phyloP scores from a whole-genome alignment of 2,888 invertebrate genomes.

The Phania funesta region DNA sequence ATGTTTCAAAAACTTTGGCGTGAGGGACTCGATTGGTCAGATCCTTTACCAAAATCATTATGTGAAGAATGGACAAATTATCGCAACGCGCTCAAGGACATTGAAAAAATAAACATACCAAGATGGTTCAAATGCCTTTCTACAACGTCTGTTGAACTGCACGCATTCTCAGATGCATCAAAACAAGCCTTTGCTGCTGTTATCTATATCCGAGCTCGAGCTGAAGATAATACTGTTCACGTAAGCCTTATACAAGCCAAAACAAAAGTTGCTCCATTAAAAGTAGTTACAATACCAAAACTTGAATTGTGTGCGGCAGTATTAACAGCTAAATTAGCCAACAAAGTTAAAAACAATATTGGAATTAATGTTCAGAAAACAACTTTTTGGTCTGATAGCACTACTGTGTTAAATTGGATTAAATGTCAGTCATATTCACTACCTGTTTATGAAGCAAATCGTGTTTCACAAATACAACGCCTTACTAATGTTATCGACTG shows the following conservation, averaged over 20 bases:
- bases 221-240: too few relatives aligned
- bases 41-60: not conserved
- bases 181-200: not conserved
- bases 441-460: too few relatives aligned
- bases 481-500: not conserved
- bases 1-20: slow-evolving; percentile 41
- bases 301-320: too few relatives aligned
- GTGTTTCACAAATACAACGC: not conserved
- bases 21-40: slow-evolving; percentile 39
- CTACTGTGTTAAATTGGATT: too few relatives aligned
- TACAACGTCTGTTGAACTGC: not conserved
- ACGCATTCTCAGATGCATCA: slow-evolving; percentile 42
- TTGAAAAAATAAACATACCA: too few relatives aligned
- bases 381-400: not conserved
- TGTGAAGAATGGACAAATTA: slow-evolving; percentile 19
- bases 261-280: too few relatives aligned
- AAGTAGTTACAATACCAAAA: too few relatives aligned
- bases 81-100: too few relatives aligned
- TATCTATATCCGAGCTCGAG: slow-evolving; percentile 2
- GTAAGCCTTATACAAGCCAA: too few relatives aligned
- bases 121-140: slow-evolving; percentile 1
- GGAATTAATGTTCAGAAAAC: not conserved
- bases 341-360: not conserved
- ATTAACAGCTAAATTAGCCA: not conserved
- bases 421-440: too few relatives aligned